phyloP scores from a whole-genome alignment of 2,113 vertebrate species.

The Phodopus roborovskii region DNA sequence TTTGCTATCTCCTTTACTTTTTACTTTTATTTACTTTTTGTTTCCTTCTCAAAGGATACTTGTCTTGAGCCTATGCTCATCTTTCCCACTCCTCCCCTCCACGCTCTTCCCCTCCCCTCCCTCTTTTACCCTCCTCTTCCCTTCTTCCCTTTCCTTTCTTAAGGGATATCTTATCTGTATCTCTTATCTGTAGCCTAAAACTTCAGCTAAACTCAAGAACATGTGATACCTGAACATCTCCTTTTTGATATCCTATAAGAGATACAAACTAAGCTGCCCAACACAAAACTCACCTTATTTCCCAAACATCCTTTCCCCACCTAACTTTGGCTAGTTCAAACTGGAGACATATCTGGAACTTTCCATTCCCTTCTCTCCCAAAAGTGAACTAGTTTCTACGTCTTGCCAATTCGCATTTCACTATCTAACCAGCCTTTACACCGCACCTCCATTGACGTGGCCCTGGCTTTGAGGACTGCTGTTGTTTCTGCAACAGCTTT shows the following conservation, averaged over 20 bases:
- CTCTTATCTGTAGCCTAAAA: not conserved
- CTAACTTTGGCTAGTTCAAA: not conserved
- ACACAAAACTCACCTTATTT: not conserved
- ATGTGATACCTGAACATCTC: not conserved
- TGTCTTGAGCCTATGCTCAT: not conserved
- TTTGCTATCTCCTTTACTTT: not conserved
- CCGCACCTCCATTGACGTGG: not conserved
- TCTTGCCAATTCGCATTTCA: not conserved
- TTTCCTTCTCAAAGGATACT: not conserved
- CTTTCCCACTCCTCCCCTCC: accelerated
- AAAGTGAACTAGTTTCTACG: not conserved
- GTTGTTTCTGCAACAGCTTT: slow-evolving; percentile 1
- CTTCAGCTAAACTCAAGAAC: not conserved
- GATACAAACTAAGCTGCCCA: not conserved
- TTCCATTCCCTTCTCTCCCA: not conserved
- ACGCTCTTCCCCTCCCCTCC: accelerated
- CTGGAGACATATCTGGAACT: not conserved
- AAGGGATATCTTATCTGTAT: not conserved
- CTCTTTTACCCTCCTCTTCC: too few species aligned
- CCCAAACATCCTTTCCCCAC: not conserved
- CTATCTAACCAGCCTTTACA: not conserved
- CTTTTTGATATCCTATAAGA: not conserved
- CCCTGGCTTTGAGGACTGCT: not conserved
- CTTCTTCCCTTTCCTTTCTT: not conserved
- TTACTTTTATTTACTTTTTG: not conserved